phyloP scores from a whole-genome alignment of 2,888 invertebrate genomes.

The Dynastes grantii region DNA sequence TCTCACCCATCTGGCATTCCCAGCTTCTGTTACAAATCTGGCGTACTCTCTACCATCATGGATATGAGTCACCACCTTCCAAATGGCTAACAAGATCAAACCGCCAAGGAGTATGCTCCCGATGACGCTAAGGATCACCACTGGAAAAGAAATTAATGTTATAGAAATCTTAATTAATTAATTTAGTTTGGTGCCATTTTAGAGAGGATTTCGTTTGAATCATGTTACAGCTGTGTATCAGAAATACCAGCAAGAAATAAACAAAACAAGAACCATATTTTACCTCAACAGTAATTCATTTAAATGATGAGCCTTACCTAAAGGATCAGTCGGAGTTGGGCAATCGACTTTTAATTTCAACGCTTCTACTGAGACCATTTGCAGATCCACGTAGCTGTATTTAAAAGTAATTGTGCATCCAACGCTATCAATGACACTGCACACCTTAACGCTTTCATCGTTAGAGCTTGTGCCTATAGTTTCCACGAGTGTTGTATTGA shows the following conservation, averaged over 20 bases:
- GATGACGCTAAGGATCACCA: conserved; percentile 81
- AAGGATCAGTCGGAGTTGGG: conserved; percentile 69
- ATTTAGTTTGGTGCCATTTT: too few species aligned
- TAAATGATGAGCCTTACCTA: conserved; percentile 64
- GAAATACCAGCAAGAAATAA: too few species aligned
- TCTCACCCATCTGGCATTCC: conserved; percentile 81
- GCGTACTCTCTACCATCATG: conserved; percentile 85
- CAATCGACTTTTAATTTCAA: conserved; percentile 68
- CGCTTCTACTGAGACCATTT: conserved; percentile 68
- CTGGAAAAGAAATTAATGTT: conserved; percentile 69
- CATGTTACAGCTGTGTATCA: too few species aligned
- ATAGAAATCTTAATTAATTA: not conserved
- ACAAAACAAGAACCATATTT: not conserved
- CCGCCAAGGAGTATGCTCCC: conserved; percentile 82
- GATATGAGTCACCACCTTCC: conserved; percentile 83
- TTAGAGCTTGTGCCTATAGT: conserved; percentile 62
- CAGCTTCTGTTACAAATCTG: conserved; percentile 80
- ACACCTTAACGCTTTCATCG: conserved; percentile 66
- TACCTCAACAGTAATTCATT: too few species aligned
- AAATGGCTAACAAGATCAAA: conserved; percentile 79
- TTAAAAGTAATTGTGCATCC: conserved; percentile 71
- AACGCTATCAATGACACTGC: conserved; percentile 68
- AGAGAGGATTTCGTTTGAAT: too few species aligned
- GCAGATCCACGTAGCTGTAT: conserved; percentile 67
- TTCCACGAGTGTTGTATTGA: conserved; percentile 65